Evolutionary conservation across 2,113 vertebrate genomes (phyloP).

Genomic region (Ailurus styani): DNA sequence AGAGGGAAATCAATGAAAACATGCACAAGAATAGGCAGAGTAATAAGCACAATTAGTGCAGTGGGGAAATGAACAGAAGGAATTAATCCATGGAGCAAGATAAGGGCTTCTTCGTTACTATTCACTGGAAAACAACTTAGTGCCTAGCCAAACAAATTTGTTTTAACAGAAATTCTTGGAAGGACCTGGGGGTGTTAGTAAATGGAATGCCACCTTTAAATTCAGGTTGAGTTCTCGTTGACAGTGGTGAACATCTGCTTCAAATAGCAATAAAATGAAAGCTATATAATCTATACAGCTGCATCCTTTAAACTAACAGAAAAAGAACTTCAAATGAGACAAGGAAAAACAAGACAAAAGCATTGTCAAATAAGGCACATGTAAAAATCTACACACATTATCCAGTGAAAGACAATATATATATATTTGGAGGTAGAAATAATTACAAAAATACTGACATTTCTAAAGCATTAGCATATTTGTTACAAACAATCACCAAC

Average conservation of each 20-base stretch:
- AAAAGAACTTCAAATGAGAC: constrained; percentile 76
- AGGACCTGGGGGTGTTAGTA: constrained; percentile 62
- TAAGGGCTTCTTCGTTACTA: constrained; percentile 35
- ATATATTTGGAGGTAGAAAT: constrained; percentile 87
- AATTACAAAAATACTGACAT: constrained; percentile 90
- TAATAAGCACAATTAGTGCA: constrained; percentile 34
- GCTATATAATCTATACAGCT: constrained; percentile 63
- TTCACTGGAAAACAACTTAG: constrained; percentile 70
- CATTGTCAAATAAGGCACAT: constrained; percentile 86
- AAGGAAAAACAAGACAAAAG: constrained; percentile 74
- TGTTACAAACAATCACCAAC: constrained; percentile 80
- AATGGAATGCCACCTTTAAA: constrained; percentile 62
- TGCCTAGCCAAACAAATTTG: constrained; percentile 51
- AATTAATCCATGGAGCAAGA: constrained; percentile 36
- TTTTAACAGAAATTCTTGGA: constrained; percentile 22
- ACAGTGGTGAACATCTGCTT: constrained; percentile 74
- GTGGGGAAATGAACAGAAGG: constrained; percentile 43
- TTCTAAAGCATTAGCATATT: constrained; percentile 82
- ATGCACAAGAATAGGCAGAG: constrained; percentile 50
- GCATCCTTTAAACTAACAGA: constrained; percentile 76
- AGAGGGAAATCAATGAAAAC: constrained; percentile 40
- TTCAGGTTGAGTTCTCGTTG: constrained; percentile 56
- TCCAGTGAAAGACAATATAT: constrained; percentile 86
- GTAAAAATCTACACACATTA: constrained; percentile 81
- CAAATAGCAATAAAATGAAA: constrained; percentile 69